A percentile compares a stretch with the other conserved stretches of the same genome.
Conservation (phyloP, 2,797 vertebrate genomes). For the Petrocephalus sullivani region DNA sequence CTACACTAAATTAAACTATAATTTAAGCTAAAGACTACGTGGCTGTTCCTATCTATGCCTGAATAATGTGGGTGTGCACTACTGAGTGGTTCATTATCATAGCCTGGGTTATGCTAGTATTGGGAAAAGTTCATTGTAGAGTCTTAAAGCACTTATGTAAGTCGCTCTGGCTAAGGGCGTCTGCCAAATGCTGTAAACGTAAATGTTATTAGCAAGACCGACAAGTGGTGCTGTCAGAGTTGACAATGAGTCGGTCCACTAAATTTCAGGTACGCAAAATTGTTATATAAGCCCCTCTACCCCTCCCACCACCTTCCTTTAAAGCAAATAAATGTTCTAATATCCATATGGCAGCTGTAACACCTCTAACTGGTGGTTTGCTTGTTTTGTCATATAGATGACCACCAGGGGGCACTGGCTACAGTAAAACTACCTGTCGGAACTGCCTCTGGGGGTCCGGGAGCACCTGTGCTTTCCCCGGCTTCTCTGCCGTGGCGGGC, state of each 20-base stretch:
- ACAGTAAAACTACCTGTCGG: slow-evolving; percentile 98
- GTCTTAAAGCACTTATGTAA: too few species aligned
- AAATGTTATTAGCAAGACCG: slow-evolving; percentile 52
- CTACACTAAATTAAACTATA: not conserved
- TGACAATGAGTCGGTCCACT: not conserved
- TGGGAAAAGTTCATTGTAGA: too few species aligned
- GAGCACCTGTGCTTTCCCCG: slow-evolving; percentile 88
- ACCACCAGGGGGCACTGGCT: slow-evolving; percentile 23
- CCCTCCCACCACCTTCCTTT: not conserved
- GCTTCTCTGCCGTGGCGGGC: slow-evolving; percentile 76
- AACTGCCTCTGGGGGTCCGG: slow-evolving; percentile 94
- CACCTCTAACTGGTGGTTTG: not conserved
- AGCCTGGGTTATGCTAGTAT: too few species aligned
- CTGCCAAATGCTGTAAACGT: too few species aligned
- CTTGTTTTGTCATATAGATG: not conserved
- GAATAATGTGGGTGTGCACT: not conserved
- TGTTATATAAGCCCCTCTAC: not conserved
- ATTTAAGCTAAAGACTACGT: not conserved
- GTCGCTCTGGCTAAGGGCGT: too few species aligned
- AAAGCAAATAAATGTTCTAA: not conserved
- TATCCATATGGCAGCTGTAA: not conserved
- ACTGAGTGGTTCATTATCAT: slow-evolving; percentile 12
- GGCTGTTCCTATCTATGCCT: not conserved
- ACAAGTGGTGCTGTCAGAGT: slow-evolving; percentile 50
- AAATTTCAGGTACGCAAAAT: not conserved